phyloP scores from a whole-genome alignment of 2,888 invertebrate genomes.

The Hyalella azteca region DNA sequence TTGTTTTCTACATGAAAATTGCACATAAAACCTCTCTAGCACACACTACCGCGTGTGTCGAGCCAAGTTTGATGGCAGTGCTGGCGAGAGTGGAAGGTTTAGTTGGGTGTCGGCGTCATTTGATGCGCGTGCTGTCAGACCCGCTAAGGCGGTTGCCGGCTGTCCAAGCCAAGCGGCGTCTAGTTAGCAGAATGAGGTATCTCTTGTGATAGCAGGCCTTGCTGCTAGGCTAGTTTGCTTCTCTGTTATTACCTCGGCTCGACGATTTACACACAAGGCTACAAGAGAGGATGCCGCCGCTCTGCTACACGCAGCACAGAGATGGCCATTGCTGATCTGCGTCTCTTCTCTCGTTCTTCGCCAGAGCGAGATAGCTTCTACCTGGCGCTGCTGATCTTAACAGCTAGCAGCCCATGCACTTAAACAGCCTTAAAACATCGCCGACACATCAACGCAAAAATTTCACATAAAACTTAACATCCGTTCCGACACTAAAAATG shows the following conservation, averaged over 20 bases:
- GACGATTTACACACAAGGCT: constrained; percentile 37
- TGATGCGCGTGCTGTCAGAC: constrained; percentile 4
- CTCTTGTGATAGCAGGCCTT: constrained; percentile 35
- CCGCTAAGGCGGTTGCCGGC: constrained; percentile 4
- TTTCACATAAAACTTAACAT: neutral
- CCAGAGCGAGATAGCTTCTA: neutral
- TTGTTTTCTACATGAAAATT: constrained; percentile 37
- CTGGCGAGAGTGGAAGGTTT: neutral
- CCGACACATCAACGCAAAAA: neutral
- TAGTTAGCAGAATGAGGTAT: constrained; percentile 41
- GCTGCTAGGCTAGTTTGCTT: constrained; percentile 38
- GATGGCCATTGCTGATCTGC: constrained; percentile 1
- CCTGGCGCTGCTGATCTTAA: neutral
- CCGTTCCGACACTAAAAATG: neutral
- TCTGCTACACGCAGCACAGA: neutral
- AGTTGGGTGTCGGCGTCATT: constrained; percentile 26
- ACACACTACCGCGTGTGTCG: constrained; percentile 14
- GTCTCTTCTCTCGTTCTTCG: neutral
- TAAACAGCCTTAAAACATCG: neutral
- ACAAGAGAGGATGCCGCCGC: constrained; percentile 20
- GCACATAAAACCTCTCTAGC: constrained; percentile 23
- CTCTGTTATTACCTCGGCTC: constrained; percentile 36
- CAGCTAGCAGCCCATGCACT: neutral
- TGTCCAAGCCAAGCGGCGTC: constrained; percentile 26
- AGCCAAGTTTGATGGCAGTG: neutral